A percentile compares a stretch with the other conserved stretches of the same genome.
These are phyloP conservation scores for Pyrochroa serraticornis DNA, from an alignment of 2,888 invertebrate species.

Conservation along the genomic window DNA sequence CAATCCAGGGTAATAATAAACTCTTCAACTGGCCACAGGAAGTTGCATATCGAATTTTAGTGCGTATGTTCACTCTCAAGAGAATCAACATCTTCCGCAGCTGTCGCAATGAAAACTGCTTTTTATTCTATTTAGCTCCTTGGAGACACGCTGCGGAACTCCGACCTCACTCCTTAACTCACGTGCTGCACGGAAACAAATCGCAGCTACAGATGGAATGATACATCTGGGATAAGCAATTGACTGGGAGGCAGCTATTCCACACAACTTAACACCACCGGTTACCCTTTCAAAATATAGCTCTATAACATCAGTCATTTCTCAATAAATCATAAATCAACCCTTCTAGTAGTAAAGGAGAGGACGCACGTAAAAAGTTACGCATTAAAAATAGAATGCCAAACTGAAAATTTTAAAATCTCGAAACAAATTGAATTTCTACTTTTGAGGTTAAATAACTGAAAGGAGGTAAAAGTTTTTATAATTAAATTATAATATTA, in stretches of 20 bases:
- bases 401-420: no score
- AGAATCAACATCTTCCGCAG: conserved; percentile 42
- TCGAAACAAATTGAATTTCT: no score
- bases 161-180: conserved; percentile 35
- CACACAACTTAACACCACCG: not conserved
- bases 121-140: conserved; percentile 48
- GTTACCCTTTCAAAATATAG: not conserved
- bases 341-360: no score
- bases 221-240: conserved; percentile 16
- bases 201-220: conserved; percentile 35
- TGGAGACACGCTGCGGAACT: conserved; percentile 34
- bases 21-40: conserved; percentile 24
- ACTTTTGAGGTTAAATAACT: no score
- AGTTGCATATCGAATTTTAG: conserved; percentile 23
- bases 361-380: no score
- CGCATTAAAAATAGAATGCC: no score
- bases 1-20: conserved; percentile 19
- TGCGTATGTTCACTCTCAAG: conserved; percentile 28
- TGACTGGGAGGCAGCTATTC: not conserved
- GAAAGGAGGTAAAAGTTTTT: no score
- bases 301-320: no score
- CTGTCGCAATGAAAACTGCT: conserved; percentile 49
- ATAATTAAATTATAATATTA: no score
- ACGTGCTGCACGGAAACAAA: conserved; percentile 36
- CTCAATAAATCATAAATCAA: no score